A percentile compares a stretch with the other conserved stretches of the same genome.
Conservation (phyloP, 2,888 invertebrate genomes). For the Rotaria sp. region DNA sequence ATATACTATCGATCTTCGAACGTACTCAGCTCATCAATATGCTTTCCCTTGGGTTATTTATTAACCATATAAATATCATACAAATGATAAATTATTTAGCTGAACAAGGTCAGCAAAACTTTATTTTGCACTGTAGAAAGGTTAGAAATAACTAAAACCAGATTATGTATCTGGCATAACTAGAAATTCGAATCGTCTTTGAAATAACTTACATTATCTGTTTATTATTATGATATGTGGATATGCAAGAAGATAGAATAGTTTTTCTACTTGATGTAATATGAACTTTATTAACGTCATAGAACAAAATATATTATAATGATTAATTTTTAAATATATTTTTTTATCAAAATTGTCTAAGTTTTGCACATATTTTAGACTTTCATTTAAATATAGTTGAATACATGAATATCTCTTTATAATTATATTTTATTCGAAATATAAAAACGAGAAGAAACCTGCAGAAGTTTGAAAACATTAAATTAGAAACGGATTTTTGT, state of each 20-base stretch:
- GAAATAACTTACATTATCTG: background rate
- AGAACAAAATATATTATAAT: background rate
- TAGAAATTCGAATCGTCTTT: background rate
- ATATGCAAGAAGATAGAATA: background rate
- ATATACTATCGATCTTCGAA: background rate
- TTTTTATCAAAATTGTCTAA: background rate
- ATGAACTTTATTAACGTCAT: background rate
- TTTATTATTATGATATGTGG: background rate
- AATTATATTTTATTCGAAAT: no score
- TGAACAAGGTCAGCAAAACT: background rate
- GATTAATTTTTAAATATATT: background rate
- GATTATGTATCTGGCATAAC: background rate
- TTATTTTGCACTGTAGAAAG: background rate
- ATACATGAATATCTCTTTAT: no score
- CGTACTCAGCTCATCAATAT: background rate
- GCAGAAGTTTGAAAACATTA: no score
- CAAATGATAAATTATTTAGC: background rate
- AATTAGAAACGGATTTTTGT: no score
- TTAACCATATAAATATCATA: background rate
- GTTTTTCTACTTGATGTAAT: background rate
- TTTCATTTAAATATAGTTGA: no score
- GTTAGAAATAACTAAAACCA: background rate
- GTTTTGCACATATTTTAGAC: background rate
- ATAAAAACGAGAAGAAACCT: no score
- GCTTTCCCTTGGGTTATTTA: background rate